Evolutionary conservation across 2,888 invertebrate species (phyloP).

Genomic region (Agapostemon virescens): DNA sequence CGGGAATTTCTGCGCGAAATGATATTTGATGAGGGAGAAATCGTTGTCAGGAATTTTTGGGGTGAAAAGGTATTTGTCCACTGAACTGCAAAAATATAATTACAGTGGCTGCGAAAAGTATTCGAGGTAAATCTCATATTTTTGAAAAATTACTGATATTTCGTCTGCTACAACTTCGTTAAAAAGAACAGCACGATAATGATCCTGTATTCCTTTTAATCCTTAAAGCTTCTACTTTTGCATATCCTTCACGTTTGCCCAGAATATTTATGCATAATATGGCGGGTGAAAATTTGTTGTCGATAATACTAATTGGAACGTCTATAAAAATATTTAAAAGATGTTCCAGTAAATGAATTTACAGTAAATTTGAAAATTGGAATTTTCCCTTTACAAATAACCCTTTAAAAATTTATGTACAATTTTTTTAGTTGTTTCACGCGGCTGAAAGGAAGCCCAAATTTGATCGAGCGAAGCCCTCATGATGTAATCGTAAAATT

Average conservation of each 20-base stretch:
- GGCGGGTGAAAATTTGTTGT: background rate
- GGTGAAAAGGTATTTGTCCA: background rate
- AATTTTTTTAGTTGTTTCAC: no score
- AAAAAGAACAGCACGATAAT: background rate
- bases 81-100: background rate
- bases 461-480: no score
- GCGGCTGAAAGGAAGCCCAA: no score
- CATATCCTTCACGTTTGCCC: background rate
- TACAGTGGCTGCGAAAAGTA: background rate
- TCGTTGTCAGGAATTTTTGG: background rate
- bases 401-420: no score
- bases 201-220: background rate
- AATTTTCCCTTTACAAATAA: no score
- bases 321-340: background rate
- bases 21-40: background rate
- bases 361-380: background rate
- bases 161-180: background rate
- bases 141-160: background rate
- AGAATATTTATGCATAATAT: accelerated
- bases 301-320: background rate
- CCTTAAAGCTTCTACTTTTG: background rate
- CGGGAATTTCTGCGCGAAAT: background rate
- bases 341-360: background rate
- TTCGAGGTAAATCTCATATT: background rate
- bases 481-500: background rate